Conservation (phyloP, 2,888 invertebrate genomes). For the Orthonevra nobilis region DNA sequence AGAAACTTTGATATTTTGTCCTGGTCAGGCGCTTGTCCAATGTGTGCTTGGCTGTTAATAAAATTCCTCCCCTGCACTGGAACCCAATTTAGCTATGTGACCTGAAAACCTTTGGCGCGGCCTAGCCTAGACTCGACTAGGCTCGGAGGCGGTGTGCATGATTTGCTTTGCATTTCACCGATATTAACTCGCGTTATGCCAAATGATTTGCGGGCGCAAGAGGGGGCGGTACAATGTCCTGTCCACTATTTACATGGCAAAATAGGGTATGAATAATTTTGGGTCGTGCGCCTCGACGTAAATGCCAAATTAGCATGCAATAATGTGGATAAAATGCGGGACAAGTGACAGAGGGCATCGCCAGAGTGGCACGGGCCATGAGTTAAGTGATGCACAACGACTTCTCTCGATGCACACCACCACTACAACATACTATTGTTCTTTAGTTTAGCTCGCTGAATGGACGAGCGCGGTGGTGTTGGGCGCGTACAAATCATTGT, state of each 20-base stretch:
- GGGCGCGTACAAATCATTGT: constrained; percentile 69
- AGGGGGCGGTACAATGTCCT: not conserved
- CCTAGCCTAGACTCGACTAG: too few relatives aligned
- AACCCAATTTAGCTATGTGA: constrained; percentile 15
- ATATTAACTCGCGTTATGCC: constrained; percentile 53
- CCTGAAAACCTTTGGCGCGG: too few relatives aligned
- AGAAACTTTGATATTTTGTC: constrained; percentile 25
- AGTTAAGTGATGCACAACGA: constrained; percentile 66
- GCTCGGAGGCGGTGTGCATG: not conserved
- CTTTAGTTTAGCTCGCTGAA: constrained; percentile 55
- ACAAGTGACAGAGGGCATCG: constrained; percentile 7
- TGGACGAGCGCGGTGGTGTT: constrained; percentile 63
- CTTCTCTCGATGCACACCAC: constrained; percentile 53
- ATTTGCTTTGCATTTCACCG: constrained; percentile 47
- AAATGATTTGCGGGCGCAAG: constrained; percentile 38
- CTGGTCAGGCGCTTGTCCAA: not conserved
- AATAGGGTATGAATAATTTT: constrained; percentile 65
- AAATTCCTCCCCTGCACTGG: constrained; percentile 22
- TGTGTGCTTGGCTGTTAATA: constrained; percentile 6
- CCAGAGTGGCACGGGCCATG: constrained; percentile 16
- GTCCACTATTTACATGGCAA: constrained; percentile 56
- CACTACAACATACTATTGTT: constrained; percentile 39
- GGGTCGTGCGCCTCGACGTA: constrained; percentile 52
- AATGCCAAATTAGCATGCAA: constrained; percentile 70
- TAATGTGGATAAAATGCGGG: constrained; percentile 55